Conservation (phyloP, 2,888 invertebrate species). For the Ephialtes manifestator region DNA sequence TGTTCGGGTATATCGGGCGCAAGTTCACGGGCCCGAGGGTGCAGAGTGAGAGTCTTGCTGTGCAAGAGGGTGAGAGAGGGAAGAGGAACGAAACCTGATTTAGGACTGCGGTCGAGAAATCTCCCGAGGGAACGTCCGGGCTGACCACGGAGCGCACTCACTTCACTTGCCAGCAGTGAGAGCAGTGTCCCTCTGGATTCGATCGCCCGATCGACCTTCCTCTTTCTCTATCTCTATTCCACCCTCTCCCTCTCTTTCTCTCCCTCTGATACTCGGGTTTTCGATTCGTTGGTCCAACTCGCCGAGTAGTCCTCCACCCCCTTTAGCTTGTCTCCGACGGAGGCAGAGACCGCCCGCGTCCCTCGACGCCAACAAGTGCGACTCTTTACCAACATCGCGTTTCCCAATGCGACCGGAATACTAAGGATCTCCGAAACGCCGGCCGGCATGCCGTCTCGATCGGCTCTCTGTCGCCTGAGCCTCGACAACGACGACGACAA, state of each 20-base stretch:
- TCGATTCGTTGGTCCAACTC: slow-evolving; percentile 26
- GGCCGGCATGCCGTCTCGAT: slow-evolving; percentile 19
- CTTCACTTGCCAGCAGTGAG: slow-evolving; percentile 78
- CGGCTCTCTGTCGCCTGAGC: slow-evolving; percentile 4
- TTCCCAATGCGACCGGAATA: slow-evolving; percentile 81
- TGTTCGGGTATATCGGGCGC: slow-evolving; percentile 72
- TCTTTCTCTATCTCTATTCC: slow-evolving; percentile 37
- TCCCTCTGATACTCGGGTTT: slow-evolving; percentile 29
- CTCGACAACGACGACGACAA: slow-evolving; percentile 34
- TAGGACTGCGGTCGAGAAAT: slow-evolving; percentile 84
- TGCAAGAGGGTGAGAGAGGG: slow-evolving; percentile 73
- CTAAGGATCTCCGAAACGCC: slow-evolving; percentile 74
- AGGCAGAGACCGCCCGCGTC: slow-evolving; percentile 75
- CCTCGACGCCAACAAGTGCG: slow-evolving; percentile 84
- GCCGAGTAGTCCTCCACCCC: slow-evolving; percentile 53
- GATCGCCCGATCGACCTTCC: slow-evolving; percentile 76
- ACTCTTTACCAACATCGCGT: slow-evolving; percentile 84
- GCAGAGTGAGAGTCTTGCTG: slow-evolving; percentile 41
- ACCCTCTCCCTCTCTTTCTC: slow-evolving; percentile 29
- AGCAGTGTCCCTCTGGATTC: slow-evolving; percentile 79
- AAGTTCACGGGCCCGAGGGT: slow-evolving; percentile 67
- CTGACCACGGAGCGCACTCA: slow-evolving; percentile 82
- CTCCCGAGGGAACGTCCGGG: slow-evolving; percentile 82
- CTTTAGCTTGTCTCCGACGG: slow-evolving; percentile 73
- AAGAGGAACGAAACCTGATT: slow-evolving; percentile 85